A percentile compares a stretch with the other conserved stretches of the same genome.
These are phyloP conservation scores for Xiphorhynchus erythropygius DNA, from an alignment of 2,797 vertebrate species.

Conservation along the genomic window DNA sequence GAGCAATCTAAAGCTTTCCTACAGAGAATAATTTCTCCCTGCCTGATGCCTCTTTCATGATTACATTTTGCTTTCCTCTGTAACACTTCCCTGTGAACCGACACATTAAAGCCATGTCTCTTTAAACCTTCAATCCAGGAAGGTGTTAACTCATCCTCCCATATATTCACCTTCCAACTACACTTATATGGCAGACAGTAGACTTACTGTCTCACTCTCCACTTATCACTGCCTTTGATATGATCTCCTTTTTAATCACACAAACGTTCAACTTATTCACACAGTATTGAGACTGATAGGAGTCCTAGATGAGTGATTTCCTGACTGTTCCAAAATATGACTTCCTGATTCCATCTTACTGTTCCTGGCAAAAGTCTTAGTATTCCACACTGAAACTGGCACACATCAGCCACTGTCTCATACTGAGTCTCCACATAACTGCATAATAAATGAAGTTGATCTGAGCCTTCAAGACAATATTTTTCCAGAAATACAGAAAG, in stretches of 20 bases:
- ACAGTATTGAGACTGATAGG: background rate
- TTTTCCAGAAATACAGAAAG: background rate
- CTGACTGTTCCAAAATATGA: background rate
- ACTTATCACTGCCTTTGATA: background rate
- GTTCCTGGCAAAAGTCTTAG: background rate
- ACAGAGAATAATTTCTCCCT: background rate
- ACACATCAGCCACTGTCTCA: background rate
- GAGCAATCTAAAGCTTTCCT: background rate
- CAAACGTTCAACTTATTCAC: background rate
- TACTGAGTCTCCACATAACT: background rate
- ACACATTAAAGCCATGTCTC: background rate
- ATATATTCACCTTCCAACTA: background rate
- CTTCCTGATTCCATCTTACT: background rate
- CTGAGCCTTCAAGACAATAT: background rate
- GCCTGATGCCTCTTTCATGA: background rate
- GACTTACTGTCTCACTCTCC: background rate
- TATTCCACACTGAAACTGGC: background rate
- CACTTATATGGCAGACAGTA: background rate
- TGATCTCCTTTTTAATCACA: background rate
- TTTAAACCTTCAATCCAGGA: background rate
- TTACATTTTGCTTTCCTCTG: background rate
- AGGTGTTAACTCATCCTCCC: background rate
- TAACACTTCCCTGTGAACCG: background rate
- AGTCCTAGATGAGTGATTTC: background rate
- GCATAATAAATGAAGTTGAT: background rate